A percentile compares a stretch with the other conserved stretches of the same genome.
Evolutionary conservation across 2,888 invertebrate genomes (phyloP).

Genomic region (Brenthis daphne): DNA sequence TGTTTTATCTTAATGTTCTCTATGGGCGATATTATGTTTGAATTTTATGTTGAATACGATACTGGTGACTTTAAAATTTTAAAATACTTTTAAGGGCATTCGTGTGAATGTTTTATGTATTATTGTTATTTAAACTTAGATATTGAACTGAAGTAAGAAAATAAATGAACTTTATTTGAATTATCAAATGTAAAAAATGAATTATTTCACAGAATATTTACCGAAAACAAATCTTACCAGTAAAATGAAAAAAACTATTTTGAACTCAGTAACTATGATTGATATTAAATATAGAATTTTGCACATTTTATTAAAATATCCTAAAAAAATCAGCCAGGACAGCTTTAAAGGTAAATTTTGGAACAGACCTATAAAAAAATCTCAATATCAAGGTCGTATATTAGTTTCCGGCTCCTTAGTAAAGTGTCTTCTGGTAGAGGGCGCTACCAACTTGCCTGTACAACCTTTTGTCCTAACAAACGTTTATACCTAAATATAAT

Average conservation of each 20-base stretch:
- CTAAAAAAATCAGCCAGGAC: too few relatives aligned
- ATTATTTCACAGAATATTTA: too few relatives aligned
- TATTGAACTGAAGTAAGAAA: neutral
- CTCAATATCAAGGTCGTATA: conserved; percentile 33
- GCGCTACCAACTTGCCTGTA: conserved; percentile 58
- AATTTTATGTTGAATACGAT: conserved; percentile 3
- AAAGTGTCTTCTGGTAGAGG: conserved; percentile 62
- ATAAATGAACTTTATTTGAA: too few relatives aligned
- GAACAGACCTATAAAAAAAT: conserved; percentile 14
- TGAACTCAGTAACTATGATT: too few relatives aligned
- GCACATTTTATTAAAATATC: too few relatives aligned
- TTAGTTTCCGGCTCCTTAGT: conserved; percentile 64
- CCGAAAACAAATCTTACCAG: too few relatives aligned
- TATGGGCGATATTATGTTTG: conserved; percentile 8
- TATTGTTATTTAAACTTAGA: too few relatives aligned
- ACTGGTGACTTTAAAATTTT: conserved; percentile 2
- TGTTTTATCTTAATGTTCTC: conserved; percentile 18
- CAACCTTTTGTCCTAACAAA: conserved; percentile 54
- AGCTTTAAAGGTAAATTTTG: neutral
- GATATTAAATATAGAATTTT: too few relatives aligned
- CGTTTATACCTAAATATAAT: conserved; percentile 49
- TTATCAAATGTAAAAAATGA: too few relatives aligned
- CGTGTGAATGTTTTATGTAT: too few relatives aligned
- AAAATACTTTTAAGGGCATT: neutral
- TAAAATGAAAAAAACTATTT: too few relatives aligned